These are phyloP conservation scores for Turritopsis rubra DNA, from an alignment of 30 jellyfish, hydroid and myxozoan species.

Conservation along the genomic window DNA sequence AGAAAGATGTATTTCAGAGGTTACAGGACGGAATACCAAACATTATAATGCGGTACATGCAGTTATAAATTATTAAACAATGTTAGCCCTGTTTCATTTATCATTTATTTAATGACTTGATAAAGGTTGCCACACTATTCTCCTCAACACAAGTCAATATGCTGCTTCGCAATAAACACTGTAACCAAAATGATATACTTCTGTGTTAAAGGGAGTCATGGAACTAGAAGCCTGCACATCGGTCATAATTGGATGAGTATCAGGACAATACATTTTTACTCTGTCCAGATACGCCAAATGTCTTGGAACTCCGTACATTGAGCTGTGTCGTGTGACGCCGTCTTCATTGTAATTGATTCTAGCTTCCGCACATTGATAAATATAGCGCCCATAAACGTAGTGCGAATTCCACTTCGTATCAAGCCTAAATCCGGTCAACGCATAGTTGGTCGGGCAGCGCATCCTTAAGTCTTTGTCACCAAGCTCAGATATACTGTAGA, in stretches of 20 bases:
- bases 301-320: neutral
- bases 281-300: neutral
- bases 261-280: neutral
- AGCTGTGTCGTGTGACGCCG: neutral
- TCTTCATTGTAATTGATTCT: neutral
- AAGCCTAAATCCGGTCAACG: neutral
- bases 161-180: neutral
- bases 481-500: neutral
- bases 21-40: too few species aligned
- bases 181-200: neutral
- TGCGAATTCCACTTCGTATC: neutral
- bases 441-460: neutral
- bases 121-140: too few species aligned
- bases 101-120: too few species aligned
- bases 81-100: too few species aligned
- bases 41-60: too few species aligned
- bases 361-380: neutral
- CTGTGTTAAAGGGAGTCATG: neutral
- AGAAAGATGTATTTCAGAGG: too few species aligned
- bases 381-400: neutral
- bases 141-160: neutral
- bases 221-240: neutral
- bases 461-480: neutral
- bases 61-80: too few species aligned
- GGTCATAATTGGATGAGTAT: neutral